Evolutionary conservation across 2,888 invertebrate species (phyloP), one percentile per base, ranked within the genome.

Genomic region (Pteria penguin): DNA sequence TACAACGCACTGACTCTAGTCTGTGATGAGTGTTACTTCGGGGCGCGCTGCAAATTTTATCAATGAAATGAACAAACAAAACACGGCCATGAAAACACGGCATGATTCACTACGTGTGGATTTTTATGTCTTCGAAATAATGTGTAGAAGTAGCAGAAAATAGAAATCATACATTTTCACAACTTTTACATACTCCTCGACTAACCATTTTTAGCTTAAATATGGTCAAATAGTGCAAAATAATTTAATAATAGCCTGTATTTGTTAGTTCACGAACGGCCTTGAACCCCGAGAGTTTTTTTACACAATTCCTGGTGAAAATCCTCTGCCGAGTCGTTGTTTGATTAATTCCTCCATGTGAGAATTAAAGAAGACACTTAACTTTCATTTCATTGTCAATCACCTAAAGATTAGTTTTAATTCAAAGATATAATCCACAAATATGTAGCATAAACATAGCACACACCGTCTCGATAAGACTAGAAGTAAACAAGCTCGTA

Each of bases 1-100:
- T n/a, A n/a, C n/a, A n/a, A n/a, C n/a, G n/a, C n/a, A n/a, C n/a
- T n/a, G n/a, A n/a, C n/a, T n/a, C n/a, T n/a, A n/a, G n/a, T n/a
- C n/a, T n/a, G n/a, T n/a, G n/a, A 18, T 55, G 24, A 60, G 60
- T 18, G 24, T 29, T 26, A 26, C 22, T 5, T 18, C 60, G 60
- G 22, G 18, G 60, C 60, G 60, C 60, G 60, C 29, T 27, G 22
- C 60, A 60, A 60, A 26, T 45, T 60, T 60, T 60, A 60, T 60
- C 60, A 60, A 60, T 60, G 60, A 27, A 60, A 24, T 60, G 60
- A 60, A 18, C 45, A 45, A 45, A 45, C 45, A 45, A 45, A 45
- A 45, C 18, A 45, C 45, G 45, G 45, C 45, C 45, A 45, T 45
- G 45, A 45, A 45, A 45, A 45, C 45, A 45, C 45, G 45, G 45